phyloP scores from a whole-genome alignment of 2,888 invertebrate genomes.

The Patella caerulea region DNA sequence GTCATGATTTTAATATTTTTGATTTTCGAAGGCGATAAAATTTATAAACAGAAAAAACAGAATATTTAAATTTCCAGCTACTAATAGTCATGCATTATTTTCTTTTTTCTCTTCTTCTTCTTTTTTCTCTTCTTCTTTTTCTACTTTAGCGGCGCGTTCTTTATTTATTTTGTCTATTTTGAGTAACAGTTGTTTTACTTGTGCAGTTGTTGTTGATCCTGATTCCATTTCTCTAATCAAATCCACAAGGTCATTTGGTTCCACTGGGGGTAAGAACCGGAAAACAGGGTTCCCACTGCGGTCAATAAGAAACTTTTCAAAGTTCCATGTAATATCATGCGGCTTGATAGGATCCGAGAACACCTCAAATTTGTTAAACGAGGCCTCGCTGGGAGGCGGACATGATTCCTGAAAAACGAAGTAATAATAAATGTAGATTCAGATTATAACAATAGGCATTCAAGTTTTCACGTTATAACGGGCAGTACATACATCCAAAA shows the following conservation, averaged over 20 bases:
- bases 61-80: too few relatives aligned
- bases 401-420: constrained; percentile 37
- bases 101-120: too few relatives aligned
- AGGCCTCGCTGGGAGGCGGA: constrained; percentile 29
- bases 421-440: not conserved
- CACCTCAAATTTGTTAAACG: constrained; percentile 29
- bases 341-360: constrained; percentile 47
- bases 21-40: too few relatives aligned
- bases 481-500: too few relatives aligned
- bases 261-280: constrained; percentile 39
- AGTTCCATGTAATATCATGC: constrained; percentile 72
- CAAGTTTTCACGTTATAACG: too few relatives aligned
- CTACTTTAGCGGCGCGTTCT: too few relatives aligned
- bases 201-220: not conserved
- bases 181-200: not conserved
- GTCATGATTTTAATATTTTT: too few relatives aligned
- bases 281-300: constrained; percentile 46
- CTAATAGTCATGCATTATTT: too few relatives aligned
- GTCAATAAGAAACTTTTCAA: constrained; percentile 72
- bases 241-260: constrained; percentile 32
- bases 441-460: too few relatives aligned
- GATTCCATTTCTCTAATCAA: constrained; percentile 16
- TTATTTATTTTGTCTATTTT: not conserved
- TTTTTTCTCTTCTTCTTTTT: too few relatives aligned
- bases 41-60: too few relatives aligned